Evolutionary conservation across 2,888 invertebrate species (phyloP).

Genomic region (Meghimatium bilineatum): DNA sequence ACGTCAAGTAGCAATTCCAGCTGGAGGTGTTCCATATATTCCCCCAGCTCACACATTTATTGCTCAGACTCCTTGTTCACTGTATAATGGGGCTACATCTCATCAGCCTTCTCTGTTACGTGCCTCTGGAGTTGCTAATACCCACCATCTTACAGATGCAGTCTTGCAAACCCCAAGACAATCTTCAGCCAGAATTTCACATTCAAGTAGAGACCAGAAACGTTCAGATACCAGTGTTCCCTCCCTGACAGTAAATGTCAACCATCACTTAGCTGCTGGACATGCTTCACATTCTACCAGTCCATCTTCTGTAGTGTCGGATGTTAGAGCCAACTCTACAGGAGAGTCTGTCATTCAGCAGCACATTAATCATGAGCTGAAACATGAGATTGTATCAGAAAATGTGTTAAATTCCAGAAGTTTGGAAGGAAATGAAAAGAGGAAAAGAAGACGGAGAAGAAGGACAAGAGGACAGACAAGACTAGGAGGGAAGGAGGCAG

Average conservation of each 20-base stretch:
- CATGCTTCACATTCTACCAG: background rate
- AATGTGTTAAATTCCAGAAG: constrained; percentile 6
- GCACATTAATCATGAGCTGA: background rate
- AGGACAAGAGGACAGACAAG: constrained; percentile 42
- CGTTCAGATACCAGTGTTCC: background rate
- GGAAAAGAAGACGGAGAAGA: constrained; percentile 53
- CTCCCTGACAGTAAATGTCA: background rate
- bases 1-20: background rate
- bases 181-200: background rate
- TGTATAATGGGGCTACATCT: background rate
- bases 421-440: constrained; percentile 42
- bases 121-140: background rate
- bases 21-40: constrained; percentile 8
- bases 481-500: constrained; percentile 41
- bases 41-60: background rate
- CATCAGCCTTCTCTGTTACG: background rate
- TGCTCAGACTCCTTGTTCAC: background rate
- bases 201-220: background rate
- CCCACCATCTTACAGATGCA: background rate
- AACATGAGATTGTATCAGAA: background rate
- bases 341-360: background rate
- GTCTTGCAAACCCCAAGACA: background rate
- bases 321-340: background rate
- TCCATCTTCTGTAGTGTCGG: background rate
- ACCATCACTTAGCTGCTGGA: background rate